Evolutionary conservation across 2,888 invertebrate species (phyloP).

Genomic region (Augochlorella aurata): DNA sequence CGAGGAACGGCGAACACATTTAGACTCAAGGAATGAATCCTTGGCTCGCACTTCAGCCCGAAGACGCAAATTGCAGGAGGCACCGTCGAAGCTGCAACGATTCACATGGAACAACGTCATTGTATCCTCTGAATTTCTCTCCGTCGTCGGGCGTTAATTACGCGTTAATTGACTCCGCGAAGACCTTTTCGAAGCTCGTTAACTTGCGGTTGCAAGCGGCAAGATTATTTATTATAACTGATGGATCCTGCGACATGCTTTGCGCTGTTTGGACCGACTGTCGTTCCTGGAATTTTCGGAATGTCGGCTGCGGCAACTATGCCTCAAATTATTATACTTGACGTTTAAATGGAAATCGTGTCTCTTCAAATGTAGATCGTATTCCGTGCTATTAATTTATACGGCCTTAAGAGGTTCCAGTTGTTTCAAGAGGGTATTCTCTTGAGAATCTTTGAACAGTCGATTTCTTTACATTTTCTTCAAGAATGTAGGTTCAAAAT

Average conservation of each 20-base stretch:
- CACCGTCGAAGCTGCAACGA: slow-evolving; percentile 24
- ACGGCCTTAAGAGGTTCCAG: too few species aligned
- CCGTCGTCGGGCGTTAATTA: not conserved
- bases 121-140: slow-evolving; percentile 22
- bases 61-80: slow-evolving; percentile 41
- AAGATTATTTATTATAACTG: slow-evolving; percentile 17
- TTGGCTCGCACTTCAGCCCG: slow-evolving; percentile 10
- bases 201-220: slow-evolving; percentile 2
- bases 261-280: not conserved
- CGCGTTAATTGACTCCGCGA: slow-evolving; percentile 29
- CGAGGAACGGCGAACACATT: not conserved
- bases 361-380: too few species aligned
- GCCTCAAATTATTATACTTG: not conserved
- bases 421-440: too few species aligned
- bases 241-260: not conserved
- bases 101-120: slow-evolving; percentile 31
- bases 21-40: slow-evolving; percentile 39
- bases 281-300: not conserved
- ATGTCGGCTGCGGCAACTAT: not conserved
- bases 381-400: too few species aligned
- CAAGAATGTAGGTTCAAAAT: too few species aligned
- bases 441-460: too few species aligned
- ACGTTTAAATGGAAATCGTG: not conserved
- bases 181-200: slow-evolving; percentile 27
- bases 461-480: too few species aligned